These are phyloP conservation scores for Pedionomus torquatus DNA, from an alignment of 2,113 vertebrate genomes.

Conservation along the genomic window DNA sequence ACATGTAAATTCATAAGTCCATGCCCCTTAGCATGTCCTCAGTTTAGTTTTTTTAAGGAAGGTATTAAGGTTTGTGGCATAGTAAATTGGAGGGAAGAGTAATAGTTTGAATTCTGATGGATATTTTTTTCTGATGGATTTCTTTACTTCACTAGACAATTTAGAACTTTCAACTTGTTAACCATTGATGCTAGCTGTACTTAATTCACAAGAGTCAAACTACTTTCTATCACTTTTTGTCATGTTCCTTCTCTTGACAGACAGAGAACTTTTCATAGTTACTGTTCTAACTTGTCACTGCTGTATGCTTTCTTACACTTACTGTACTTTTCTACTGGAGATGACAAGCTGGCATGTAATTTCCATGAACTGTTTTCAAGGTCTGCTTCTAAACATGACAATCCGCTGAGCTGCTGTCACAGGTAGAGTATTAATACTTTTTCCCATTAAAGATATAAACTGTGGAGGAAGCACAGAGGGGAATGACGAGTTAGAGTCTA, in stretches of 20 bases:
- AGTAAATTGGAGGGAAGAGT: background rate
- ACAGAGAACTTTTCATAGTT: background rate
- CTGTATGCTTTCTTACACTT: background rate
- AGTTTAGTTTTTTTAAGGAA: background rate
- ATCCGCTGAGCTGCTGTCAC: conserved; percentile 39
- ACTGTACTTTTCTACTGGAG: background rate
- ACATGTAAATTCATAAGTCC: background rate
- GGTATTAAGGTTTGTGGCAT: background rate
- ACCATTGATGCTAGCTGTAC: background rate
- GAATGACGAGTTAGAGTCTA: background rate
- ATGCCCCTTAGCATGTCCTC: background rate
- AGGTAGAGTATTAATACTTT: conserved; percentile 7
- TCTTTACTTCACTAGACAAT: background rate
- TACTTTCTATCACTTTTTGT: background rate
- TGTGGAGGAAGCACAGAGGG: background rate
- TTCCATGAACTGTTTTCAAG: conserved; percentile 55
- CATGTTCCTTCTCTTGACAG: background rate
- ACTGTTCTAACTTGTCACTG: conserved; percentile 15
- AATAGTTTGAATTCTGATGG: background rate
- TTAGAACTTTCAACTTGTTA: background rate
- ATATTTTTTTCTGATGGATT: too few species aligned
- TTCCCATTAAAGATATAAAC: conserved; percentile 10
- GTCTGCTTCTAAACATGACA: conserved; percentile 57
- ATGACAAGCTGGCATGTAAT: conserved; percentile 22
- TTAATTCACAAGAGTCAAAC: background rate